Base-by-base conservation (phyloP, 2,888 invertebrate species). In the Dryadula phaetusa region DNA sequence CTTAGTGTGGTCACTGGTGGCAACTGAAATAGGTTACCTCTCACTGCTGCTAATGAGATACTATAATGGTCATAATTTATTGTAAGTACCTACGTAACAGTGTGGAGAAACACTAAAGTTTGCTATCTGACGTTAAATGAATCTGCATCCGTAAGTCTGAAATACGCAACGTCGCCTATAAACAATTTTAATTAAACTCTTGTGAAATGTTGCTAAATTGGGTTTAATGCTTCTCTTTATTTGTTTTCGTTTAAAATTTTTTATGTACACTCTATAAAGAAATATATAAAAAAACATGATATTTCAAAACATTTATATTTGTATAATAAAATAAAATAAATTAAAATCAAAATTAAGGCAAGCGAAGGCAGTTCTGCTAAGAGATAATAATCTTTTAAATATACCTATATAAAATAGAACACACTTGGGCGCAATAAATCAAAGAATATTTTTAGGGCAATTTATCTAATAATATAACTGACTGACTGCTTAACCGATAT, bases 21-120 rank as follows among this genome's bases (percentile, higher is more conserved):
- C n/a, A 47, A 37, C 37, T 37, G 14, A 54, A 37, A 54, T 54
- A 20, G 20, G 54, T 37, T 37, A n/a, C 54, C 54, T 54, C 54
- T 54, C 54, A 54, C 54, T n/a, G 22, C 54, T 2, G 34, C 54
- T 52, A 52, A 52, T 52, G 52, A 52, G 52, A 28, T 52, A 52
- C 28, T 52, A 16, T 28, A 52, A 52, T 52, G 52, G 16, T 28
- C 52, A 32, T 52, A 52, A 52, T 52, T 52, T 52, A 52, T 52
- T 32, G 28, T 32, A 16, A 52, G 8, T 16, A 3, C 6, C 4
- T 22, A 22, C 28, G 28, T 28, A 49, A 49, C 16, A 25, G 8
- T 28, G 16, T 28, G 52, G 16, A 52, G 52, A 52, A 52, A 52
- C 16, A 52, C 20, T 52, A 52, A 25, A 52, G 28, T 52, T n/a